Evolutionary conservation across 2,888 invertebrate species (phyloP).

Genomic region (Agriopis aurantiaria): DNA sequence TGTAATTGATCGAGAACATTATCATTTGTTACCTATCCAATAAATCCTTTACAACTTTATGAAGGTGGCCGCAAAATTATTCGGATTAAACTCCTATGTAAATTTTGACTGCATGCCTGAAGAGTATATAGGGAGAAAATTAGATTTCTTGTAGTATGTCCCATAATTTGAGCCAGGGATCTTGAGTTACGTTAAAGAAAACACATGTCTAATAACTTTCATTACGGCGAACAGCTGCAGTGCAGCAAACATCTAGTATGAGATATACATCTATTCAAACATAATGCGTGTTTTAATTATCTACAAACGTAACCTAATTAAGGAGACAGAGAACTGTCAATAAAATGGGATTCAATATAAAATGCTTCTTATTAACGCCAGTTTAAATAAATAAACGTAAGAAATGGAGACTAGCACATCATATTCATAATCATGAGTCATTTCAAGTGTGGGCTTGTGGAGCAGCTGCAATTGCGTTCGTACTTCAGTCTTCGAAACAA

Average conservation of each 20-base stretch:
- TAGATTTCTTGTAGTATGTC: not conserved
- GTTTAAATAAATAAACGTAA: not conserved
- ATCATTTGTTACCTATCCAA: not conserved
- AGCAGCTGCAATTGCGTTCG: slow-evolving; percentile 20
- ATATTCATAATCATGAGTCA: slow-evolving; percentile 7
- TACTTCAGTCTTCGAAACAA: not conserved
- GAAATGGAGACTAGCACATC: not conserved
- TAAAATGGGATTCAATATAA: slow-evolving; percentile 9
- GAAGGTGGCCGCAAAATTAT: not conserved
- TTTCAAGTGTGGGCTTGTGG: slow-evolving; percentile 22
- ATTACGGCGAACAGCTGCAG: slow-evolving; percentile 1
- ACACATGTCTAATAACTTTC: not conserved
- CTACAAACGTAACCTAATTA: slow-evolving; percentile 38
- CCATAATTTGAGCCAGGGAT: not conserved
- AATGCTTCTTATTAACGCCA: slow-evolving; percentile 12
- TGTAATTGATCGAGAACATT: not conserved
- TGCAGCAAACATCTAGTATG: slow-evolving; percentile 1
- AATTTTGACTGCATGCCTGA: not conserved
- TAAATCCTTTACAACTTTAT: not conserved
- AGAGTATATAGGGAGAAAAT: not conserved
- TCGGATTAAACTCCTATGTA: not conserved
- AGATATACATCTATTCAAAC: not conserved
- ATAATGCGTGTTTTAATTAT: slow-evolving; percentile 16
- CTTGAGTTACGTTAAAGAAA: not conserved
- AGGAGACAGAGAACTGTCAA: slow-evolving; percentile 6